Percentiles rank a stretch among this genome's conserved stretches.
Conservation (phyloP, 2,888 invertebrate genomes). For the Tinea trinotella region DNA sequence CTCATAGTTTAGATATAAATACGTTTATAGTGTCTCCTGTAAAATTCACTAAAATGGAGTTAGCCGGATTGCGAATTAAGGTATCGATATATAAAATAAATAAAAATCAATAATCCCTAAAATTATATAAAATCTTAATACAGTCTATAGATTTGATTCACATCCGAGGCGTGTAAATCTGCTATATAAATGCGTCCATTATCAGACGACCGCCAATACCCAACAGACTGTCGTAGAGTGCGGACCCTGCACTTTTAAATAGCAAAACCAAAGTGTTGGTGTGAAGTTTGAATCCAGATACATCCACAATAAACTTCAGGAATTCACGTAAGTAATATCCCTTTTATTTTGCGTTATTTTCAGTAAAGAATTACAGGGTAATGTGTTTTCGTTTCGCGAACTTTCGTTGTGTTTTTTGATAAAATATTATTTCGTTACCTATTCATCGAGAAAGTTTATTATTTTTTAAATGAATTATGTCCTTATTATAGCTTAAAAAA, state of each 20-base stretch:
- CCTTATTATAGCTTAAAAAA: no score
- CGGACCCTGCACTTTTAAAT: conserved; percentile 32
- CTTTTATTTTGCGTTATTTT: neutral
- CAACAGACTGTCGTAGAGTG: conserved; percentile 56
- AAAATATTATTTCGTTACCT: neutral
- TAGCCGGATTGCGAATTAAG: no score
- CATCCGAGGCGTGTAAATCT: conserved; percentile 22
- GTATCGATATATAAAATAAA: no score
- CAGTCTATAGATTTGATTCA: neutral
- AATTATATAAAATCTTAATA: neutral
- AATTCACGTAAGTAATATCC: conserved; percentile 1
- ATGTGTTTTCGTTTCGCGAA: neutral
- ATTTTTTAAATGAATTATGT: neutral
- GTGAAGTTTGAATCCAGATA: neutral
- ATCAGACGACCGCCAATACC: conserved; percentile 59
- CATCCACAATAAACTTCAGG: neutral
- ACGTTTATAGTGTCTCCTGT: no score
- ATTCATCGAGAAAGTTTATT: neutral
- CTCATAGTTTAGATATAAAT: no score
- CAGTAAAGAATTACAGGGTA: neutral
- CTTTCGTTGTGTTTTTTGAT: neutral
- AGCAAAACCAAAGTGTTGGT: neutral
- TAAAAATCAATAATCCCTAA: no score
- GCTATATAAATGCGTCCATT: conserved; percentile 57
- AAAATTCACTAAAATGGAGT: no score